Evolutionary conservation across 2,113 vertebrate genomes (phyloP).

Genomic region (Chroicocephalus ridibundus): DNA sequence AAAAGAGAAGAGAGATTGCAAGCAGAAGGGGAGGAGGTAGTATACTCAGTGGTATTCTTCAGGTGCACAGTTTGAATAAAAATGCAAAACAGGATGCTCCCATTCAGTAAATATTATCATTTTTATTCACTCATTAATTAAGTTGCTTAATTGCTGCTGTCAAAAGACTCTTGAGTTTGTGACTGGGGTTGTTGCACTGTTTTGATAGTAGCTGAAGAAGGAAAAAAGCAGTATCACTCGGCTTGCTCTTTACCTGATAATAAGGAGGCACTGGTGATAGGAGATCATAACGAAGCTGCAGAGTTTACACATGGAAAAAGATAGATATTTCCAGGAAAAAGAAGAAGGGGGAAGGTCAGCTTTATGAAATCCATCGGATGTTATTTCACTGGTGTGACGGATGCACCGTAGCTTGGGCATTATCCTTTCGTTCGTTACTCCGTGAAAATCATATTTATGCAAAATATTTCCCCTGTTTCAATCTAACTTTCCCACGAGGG

Average conservation of each 20-base stretch:
- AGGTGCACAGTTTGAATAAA: conserved; percentile 80
- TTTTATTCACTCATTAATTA: conserved; percentile 88
- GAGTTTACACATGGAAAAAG: background rate
- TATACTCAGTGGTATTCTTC: conserved; percentile 62
- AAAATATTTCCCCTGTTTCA: conserved; percentile 44
- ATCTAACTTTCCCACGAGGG: conserved; percentile 28
- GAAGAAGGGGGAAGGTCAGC: background rate
- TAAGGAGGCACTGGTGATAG: background rate
- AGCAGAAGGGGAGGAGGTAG: conserved; percentile 6
- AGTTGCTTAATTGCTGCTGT: conserved; percentile 89
- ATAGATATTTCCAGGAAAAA: background rate
- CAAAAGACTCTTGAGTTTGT: conserved; percentile 84
- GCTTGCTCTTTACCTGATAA: background rate
- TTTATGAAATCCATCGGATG: background rate
- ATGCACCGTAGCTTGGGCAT: background rate
- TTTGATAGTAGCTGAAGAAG: conserved; percentile 66
- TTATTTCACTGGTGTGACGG: background rate
- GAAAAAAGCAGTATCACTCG: conserved; percentile 14
- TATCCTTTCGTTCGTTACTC: conserved; percentile 20
- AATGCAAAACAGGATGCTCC: conserved; percentile 83
- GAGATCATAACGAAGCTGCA: background rate
- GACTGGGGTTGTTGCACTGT: conserved; percentile 68
- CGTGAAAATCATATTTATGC: conserved; percentile 36
- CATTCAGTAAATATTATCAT: conserved; percentile 89
- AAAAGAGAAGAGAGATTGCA: background rate